These are phyloP conservation scores for Cassiopea andromeda DNA, from an alignment of 30 jellyfish, hydroid and myxozoan genomes.

Conservation along the genomic window DNA sequence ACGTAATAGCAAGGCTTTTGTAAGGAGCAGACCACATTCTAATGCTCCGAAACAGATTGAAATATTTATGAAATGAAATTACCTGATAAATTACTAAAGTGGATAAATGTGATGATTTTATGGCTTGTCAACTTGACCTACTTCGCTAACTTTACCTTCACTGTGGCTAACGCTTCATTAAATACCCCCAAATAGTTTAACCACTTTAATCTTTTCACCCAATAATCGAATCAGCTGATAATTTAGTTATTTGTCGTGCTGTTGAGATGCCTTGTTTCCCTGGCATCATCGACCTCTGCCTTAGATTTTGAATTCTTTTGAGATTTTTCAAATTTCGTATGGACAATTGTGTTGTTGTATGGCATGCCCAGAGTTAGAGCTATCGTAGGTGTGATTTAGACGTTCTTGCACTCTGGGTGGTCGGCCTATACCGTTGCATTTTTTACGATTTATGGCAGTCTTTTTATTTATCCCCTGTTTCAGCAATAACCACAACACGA, in stretches of 20 bases:
- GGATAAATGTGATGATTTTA: constrained; percentile 14
- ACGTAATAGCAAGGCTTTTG: not conserved
- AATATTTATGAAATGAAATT: constrained; percentile 21
- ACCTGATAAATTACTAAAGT: constrained; percentile 6
- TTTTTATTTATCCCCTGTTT: not conserved
- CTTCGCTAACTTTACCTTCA: constrained; percentile 12
- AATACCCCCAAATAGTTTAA: not conserved
- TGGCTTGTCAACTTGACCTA: constrained; percentile 54
- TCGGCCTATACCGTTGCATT: not conserved
- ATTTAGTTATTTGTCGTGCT: not conserved
- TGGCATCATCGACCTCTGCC: not conserved
- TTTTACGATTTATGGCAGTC: not conserved
- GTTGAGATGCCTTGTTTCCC: not conserved
- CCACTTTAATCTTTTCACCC: constrained; percentile 7
- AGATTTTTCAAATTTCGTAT: not conserved
- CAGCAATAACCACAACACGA: constrained; percentile 5
- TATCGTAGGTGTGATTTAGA: not conserved
- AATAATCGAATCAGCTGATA: not conserved
- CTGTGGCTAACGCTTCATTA: constrained; percentile 16
- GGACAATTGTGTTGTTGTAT: not conserved
- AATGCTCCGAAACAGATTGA: constrained; percentile 9
- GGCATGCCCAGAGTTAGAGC: too few relatives aligned
- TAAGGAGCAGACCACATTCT: constrained; percentile 11
- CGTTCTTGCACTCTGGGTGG: not conserved
- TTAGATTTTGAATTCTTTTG: not conserved